Conservation (phyloP, 1,140 invertebrate genomes). For the Sinella curviseta region DNA sequence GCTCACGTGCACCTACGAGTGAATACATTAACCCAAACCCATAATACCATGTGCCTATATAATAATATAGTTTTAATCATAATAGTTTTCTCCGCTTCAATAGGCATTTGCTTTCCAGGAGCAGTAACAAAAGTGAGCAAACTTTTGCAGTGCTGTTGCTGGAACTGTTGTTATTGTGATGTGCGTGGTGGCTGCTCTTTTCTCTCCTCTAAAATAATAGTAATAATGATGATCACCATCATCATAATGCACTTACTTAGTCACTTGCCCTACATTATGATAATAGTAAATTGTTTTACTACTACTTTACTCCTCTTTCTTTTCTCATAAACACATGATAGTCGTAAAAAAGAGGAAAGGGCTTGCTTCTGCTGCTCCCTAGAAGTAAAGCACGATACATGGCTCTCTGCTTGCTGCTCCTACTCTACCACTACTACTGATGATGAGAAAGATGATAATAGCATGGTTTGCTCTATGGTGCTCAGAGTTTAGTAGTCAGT, state of each 20-base stretch:
- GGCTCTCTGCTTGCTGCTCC: too few species aligned
- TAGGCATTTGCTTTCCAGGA: too few species aligned
- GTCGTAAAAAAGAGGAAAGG: slow-evolving; percentile 12
- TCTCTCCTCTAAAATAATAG: neutral
- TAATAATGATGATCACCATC: neutral
- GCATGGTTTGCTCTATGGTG: neutral
- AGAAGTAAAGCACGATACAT: too few species aligned
- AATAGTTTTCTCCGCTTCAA: too few species aligned
- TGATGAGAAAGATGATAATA: neutral
- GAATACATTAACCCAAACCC: too few species aligned
- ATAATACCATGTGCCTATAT: too few species aligned
- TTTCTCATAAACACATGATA: slow-evolving; percentile 18
- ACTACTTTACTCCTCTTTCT: neutral
- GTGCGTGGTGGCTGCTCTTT: neutral
- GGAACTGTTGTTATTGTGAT: neutral
- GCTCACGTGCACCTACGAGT: too few species aligned
- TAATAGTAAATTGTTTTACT: slow-evolving; percentile 19
- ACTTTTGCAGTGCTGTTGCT: neutral
- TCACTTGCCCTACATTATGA: slow-evolving; percentile 12
- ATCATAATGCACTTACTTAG: slow-evolving; percentile 8
- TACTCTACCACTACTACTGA: too few species aligned
- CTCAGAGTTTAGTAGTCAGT: neutral
- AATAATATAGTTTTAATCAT: too few species aligned
- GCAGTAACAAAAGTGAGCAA: too few species aligned
- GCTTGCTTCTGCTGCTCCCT: neutral